Conservation (phyloP, 2,113 vertebrate genomes). For the Mormyrus iriodes region DNA sequence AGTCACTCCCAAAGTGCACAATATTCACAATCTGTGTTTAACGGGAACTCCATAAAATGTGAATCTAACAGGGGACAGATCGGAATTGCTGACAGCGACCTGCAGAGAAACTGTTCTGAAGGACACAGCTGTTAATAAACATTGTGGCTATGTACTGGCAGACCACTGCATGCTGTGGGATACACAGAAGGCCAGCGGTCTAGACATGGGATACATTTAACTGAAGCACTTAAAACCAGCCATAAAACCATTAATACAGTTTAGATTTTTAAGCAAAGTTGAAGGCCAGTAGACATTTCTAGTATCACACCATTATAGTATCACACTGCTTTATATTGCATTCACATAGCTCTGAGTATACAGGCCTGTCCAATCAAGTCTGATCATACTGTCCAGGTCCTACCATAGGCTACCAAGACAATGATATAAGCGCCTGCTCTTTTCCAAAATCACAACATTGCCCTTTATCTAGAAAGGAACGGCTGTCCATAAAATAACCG, state of each 20-base stretch:
- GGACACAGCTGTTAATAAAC: slow-evolving; percentile 32
- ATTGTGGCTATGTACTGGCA: slow-evolving; percentile 37
- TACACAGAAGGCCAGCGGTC: not conserved
- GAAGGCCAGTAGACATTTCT: not conserved
- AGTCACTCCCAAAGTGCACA: not conserved
- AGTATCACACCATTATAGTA: not conserved
- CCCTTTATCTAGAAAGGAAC: not conserved
- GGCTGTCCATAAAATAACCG: not conserved
- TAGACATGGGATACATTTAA: not conserved
- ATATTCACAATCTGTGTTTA: slow-evolving; percentile 34
- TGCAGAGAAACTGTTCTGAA: slow-evolving; percentile 20
- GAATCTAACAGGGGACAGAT: not conserved
- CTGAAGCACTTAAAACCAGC: not conserved
- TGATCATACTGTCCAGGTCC: not conserved
- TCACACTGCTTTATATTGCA: not conserved
- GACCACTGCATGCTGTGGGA: not conserved
- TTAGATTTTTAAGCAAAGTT: not conserved
- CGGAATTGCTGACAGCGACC: slow-evolving; percentile 14
- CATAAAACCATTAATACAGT: not conserved
- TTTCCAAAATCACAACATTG: not conserved
- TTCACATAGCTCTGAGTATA: not conserved
- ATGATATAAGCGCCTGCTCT: not conserved
- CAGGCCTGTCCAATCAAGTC: not conserved
- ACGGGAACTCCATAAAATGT: slow-evolving; percentile 39
- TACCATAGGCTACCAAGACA: not conserved